Base-by-base conservation (phyloP, 53 echinoderm and acorn worm species). In the Actinopyga echinites region DNA sequence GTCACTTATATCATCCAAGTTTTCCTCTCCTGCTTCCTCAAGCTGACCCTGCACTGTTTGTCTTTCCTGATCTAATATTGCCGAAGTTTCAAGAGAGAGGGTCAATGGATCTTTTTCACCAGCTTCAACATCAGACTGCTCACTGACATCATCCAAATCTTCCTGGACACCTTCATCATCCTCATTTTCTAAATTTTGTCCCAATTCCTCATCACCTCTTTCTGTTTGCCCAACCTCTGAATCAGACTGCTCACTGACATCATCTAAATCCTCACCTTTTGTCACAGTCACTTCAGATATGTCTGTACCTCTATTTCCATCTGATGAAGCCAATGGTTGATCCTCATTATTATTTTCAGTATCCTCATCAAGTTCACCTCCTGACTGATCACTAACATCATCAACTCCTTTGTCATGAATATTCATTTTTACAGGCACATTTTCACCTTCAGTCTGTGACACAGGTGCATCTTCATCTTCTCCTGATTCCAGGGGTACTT, bases 331-430 rank as follows among this genome's bases (percentile, higher is more conserved):
- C 17, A 17, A 49, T 13, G 49, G 49, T 49, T 49, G 49, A 49
- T 49, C 49, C 11, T 29, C 28, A 62, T 62, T 62, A 12, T 30
- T 62, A 8, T 9, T 24, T n/a, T 42, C 49, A 10, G 17, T 10
- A 30, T 45, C 56, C 45, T 77, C 77, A 4, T 17, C 55, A 17
- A 55, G 55, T 28, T 77, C 77, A 15, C 54, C 77, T 32, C 77
- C 77, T 26, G 77, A 77, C 31, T 77, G 77, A 33, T 77, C 77
- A 55, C 77, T 77, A 5, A 77, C 56, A 77, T 88, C 75, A 55
- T 88, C 74, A 49, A 57, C 77, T 30, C 61, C 62, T 25, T 84
- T 82, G 40, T 88, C 71, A 44, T 15, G 43, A 43, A 21, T 71
- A 40, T 71, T 34, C 23, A 71, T 19, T 24, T 71, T 71, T 4